Evolutionary conservation across 2,888 invertebrate genomes (phyloP).

Genomic region (Pasiphila rectangulata): DNA sequence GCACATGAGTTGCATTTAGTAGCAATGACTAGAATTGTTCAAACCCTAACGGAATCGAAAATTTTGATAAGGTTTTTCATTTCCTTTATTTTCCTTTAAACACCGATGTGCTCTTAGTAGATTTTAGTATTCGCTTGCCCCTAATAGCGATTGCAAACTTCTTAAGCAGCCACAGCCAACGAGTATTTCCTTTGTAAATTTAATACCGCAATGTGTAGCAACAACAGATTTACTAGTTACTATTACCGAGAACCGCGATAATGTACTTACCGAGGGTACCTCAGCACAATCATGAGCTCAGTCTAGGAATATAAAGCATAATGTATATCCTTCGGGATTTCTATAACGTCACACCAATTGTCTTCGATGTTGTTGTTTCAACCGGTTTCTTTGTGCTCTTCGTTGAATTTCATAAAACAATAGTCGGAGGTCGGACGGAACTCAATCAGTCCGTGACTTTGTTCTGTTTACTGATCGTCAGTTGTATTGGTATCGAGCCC

Average conservation of each 20-base stretch:
- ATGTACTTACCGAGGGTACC: conserved; percentile 4
- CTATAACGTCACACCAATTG: conserved; percentile 37
- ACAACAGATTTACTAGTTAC: conserved; percentile 8
- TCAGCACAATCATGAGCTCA: neutral
- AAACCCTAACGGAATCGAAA: no score
- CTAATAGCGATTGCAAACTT: neutral
- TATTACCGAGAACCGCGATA: conserved; percentile 12
- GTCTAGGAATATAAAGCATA: conserved; percentile 7
- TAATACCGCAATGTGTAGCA: neutral
- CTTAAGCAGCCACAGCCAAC: no score
- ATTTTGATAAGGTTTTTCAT: no score
- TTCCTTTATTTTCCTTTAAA: no score
- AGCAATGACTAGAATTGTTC: no score
- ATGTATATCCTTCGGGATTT: conserved; percentile 43
- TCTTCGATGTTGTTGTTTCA: conserved; percentile 31
- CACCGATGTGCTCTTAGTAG: no score
- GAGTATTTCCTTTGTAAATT: neutral
- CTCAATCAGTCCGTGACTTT: neutral
- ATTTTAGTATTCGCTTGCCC: no score
- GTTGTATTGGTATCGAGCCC: neutral
- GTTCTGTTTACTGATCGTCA: neutral
- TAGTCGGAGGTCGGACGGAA: conserved; percentile 13
- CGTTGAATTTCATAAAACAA: conserved; percentile 32
- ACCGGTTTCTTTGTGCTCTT: conserved; percentile 35
- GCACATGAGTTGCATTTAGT: no score